Evolutionary conservation across 2,113 vertebrate species (phyloP).

Genomic region (Puma concolor): DNA sequence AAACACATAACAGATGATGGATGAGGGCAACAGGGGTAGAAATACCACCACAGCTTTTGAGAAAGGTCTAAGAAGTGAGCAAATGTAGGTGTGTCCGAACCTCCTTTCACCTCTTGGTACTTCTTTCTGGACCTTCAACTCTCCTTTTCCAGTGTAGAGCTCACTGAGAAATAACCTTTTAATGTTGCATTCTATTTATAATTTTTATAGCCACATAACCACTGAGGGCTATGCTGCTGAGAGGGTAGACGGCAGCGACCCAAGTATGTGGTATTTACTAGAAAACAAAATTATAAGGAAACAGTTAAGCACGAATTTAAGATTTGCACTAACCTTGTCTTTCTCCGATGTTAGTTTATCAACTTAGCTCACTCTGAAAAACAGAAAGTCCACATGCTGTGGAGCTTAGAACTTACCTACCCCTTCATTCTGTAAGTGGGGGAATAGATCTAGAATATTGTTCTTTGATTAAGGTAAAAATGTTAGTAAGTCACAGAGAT

Average conservation of each 20-base stretch:
- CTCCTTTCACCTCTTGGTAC: not conserved
- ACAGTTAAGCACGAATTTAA: not conserved
- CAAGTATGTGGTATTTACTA: not conserved
- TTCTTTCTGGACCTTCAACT: not conserved
- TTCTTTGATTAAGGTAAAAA: not conserved
- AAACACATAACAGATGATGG: not conserved
- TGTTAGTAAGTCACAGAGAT: not conserved
- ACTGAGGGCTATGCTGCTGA: not conserved
- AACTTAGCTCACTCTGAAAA: conserved; percentile 2
- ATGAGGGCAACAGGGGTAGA: not conserved
- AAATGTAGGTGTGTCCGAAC: not conserved
- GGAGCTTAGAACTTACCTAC: not conserved
- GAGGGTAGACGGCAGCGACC: not conserved
- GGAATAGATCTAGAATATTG: not conserved
- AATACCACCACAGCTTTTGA: not conserved
- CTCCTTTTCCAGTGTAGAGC: not conserved
- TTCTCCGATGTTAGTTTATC: not conserved
- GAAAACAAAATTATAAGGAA: conserved; percentile 32
- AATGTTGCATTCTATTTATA: conserved; percentile 13
- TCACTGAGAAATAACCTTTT: not conserved
- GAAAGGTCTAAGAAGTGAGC: not conserved
- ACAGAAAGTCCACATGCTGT: not conserved
- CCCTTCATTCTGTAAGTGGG: not conserved
- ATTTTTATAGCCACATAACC: not conserved
- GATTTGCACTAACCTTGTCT: conserved; percentile 29